Base-by-base conservation (phyloP, 2,888 invertebrate species). In the Thereva nobilitata region DNA sequence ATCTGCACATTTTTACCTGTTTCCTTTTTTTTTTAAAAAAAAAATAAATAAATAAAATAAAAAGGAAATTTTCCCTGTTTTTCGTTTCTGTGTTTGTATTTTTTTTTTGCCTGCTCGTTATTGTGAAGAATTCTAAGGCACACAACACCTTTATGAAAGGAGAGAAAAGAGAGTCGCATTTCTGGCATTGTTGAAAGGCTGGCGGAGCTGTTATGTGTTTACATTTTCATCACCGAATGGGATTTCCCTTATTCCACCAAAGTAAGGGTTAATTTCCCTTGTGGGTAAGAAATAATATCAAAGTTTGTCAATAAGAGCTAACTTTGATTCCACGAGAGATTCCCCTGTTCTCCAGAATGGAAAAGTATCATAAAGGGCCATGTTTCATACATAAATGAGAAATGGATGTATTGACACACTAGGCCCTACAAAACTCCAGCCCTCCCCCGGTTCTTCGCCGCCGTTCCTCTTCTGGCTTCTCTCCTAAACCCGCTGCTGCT, bases 181-280 rank as follows among this genome's bases (percentile, higher is more conserved):
- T 23, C 23, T 41, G 35, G 45, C 45, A 56, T 45, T 56, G 56
- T 45, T 10, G 44, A 34, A 44, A 34, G 23, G 23, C 23, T 23
- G 23, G 47, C 10, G 45, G 56, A 56, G 44, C 41, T 56, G 56
- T 56, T 56, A 35, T 59, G 38, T 59, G 59, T 59, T 59, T 59
- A 59, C 59, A 59, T 59, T 59, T 59, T 10, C 49, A 59, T 59
- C 59, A 59, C 59, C 59, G 38, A 38, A 59, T 59, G 59, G 59
- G 59, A 59, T 47, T 59, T 59, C 7, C 59, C 49, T 59, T 49
- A 47, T 45, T 57, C 35, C 40, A 38, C 40, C 37, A 47, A 59
- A 59, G 59, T 59, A 59, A 59, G 59, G 59, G 59, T 59, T 59
- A 59, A 59, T 59, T 59, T 59, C 59, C 59, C 59, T 47, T 59